Conservation (phyloP, 1,140 invertebrate species). For the Carcinoscorpius rotundicauda region DNA sequence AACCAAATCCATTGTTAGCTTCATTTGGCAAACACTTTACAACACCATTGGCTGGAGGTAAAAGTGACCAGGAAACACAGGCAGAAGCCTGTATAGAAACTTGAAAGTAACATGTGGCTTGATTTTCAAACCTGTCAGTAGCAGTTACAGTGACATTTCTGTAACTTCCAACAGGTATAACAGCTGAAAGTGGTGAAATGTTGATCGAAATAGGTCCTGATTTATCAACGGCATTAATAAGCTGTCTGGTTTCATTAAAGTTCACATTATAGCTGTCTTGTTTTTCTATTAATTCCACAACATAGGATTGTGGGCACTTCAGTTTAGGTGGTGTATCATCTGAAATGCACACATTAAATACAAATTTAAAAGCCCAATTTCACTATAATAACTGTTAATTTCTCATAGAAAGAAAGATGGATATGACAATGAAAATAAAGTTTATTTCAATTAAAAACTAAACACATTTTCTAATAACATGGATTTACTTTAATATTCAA, state of each 20-base stretch:
- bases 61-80: slow-evolving; percentile 87
- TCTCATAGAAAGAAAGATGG: background rate
- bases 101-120: slow-evolving; percentile 86
- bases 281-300: slow-evolving; percentile 77
- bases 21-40: slow-evolving; percentile 68
- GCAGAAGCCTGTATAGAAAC: slow-evolving; percentile 70
- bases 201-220: slow-evolving; percentile 68
- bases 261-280: slow-evolving; percentile 82
- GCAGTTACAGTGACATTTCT: slow-evolving; percentile 90
- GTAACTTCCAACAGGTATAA: slow-evolving; percentile 74
- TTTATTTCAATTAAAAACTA: background rate
- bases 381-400: background rate
- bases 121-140: slow-evolving; percentile 75
- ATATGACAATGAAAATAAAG: background rate
- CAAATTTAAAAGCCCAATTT: background rate
- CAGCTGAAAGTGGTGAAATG: slow-evolving; percentile 71
- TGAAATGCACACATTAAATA: slow-evolving; percentile 14
- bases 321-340: slow-evolving; percentile 84
- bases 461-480: too few relatives aligned
- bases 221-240: slow-evolving; percentile 76
- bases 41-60: slow-evolving; percentile 71
- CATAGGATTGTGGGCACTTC: slow-evolving; percentile 85
- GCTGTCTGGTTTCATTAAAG: slow-evolving; percentile 76
- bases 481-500: background rate
- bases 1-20: slow-evolving; percentile 54